Conservation (phyloP, 35 echinoderm and acorn worm genomes). For the Hemicentrotus pulcherrimus region DNA sequence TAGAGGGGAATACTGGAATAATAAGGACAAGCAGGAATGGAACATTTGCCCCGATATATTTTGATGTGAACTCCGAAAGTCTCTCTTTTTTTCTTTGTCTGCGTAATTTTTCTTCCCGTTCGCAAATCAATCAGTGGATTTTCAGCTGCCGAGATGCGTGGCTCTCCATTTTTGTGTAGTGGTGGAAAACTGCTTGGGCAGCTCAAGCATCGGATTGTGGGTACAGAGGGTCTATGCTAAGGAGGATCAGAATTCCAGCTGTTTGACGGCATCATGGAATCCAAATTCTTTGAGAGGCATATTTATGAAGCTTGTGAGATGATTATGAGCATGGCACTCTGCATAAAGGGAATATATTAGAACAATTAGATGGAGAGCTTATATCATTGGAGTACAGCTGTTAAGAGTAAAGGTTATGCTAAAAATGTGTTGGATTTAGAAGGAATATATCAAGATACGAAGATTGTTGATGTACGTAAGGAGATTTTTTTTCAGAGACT, state of each 20-base stretch:
- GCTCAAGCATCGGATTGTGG: neutral
- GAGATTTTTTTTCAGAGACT: neutral
- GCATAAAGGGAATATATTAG: neutral
- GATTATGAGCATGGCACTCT: neutral
- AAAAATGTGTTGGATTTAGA: neutral
- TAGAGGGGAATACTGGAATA: constrained; percentile 75
- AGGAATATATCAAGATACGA: neutral
- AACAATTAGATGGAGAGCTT: neutral
- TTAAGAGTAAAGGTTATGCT: neutral
- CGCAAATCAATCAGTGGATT: neutral
- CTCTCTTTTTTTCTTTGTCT: neutral
- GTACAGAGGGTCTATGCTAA: neutral
- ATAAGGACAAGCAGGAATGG: constrained; percentile 87
- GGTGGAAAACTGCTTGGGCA: neutral
- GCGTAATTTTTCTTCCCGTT: neutral
- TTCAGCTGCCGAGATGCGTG: neutral
- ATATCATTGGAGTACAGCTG: neutral
- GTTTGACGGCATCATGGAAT: neutral
- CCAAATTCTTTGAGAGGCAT: neutral
- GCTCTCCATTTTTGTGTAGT: neutral
- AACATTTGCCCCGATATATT: constrained; percentile 85
- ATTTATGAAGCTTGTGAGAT: neutral
- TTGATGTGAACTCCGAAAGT: constrained; percentile 43
- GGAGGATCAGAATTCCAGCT: neutral
- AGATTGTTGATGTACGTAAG: neutral